Evolutionary conservation across 2,888 invertebrate species (phyloP).

Genomic region (Zonitis immaculata): DNA sequence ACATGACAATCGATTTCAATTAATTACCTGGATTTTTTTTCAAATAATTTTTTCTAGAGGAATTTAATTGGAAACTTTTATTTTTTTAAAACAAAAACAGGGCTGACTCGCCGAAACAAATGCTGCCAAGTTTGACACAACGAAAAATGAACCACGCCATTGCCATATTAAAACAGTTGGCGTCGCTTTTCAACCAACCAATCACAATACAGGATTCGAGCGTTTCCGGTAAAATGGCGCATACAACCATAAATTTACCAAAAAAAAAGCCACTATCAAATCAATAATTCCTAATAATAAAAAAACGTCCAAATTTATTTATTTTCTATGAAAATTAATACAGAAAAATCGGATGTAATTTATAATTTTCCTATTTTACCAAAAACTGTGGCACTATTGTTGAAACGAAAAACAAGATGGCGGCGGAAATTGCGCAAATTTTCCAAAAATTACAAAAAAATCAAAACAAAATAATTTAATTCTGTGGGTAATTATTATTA

Average conservation of each 20-base stretch:
- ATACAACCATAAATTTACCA: neutral
- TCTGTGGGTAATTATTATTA: too few species aligned
- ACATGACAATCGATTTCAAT: conserved; percentile 15
- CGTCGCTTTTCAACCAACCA: conserved; percentile 5
- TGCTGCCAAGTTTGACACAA: conserved; percentile 46
- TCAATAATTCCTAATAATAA: neutral
- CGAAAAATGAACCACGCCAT: conserved; percentile 24
- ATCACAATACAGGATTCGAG: conserved; percentile 5
- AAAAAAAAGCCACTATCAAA: neutral
- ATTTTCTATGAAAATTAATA: too few species aligned
- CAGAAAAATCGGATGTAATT: too few species aligned
- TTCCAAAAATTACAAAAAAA: too few species aligned
- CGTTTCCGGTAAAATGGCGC: conserved; percentile 10
- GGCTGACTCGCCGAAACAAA: conserved; percentile 47
- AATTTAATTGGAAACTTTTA: conserved; percentile 49
- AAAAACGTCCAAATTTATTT: too few species aligned
- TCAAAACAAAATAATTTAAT: too few species aligned
- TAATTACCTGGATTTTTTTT: conserved; percentile 43
- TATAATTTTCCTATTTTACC: too few species aligned
- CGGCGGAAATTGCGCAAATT: too few species aligned
- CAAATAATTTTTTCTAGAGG: conserved; percentile 32
- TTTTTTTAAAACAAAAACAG: conserved; percentile 45
- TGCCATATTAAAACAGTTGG: conserved; percentile 1
- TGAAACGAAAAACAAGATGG: too few species aligned
- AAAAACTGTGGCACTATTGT: too few species aligned